Conservation (phyloP, 2,888 invertebrate genomes). For the Xestia ashworthii region DNA sequence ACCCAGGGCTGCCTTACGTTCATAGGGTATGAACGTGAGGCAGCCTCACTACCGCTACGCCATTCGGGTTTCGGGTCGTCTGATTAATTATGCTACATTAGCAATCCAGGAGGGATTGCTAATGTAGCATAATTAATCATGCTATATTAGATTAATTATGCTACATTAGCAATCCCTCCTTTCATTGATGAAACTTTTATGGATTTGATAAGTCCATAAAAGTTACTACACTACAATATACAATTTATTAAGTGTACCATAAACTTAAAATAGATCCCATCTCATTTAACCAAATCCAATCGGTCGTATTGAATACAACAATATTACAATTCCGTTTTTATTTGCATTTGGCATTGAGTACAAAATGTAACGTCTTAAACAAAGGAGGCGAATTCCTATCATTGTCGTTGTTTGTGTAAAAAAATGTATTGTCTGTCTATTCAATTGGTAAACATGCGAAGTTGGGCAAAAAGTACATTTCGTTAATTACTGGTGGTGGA, state of each 20-base stretch:
- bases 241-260: constrained; percentile 4
- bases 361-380: constrained; percentile 42
- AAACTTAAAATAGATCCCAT: constrained; percentile 41
- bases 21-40: too few relatives aligned
- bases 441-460: constrained; percentile 50
- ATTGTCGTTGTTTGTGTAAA: constrained; percentile 37
- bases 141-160: too few relatives aligned
- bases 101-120: too few relatives aligned
- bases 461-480: constrained; percentile 35
- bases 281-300: constrained; percentile 27
- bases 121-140: too few relatives aligned
- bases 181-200: not conserved
- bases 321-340: constrained; percentile 48
- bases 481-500: constrained; percentile 34
- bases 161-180: not conserved
- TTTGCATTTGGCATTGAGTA: constrained; percentile 64
- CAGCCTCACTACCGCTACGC: too few relatives aligned
- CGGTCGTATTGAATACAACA: constrained; percentile 37
- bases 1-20: too few relatives aligned
- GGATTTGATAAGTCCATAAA: not conserved
- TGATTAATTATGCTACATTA: not conserved
- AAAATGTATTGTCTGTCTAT: constrained; percentile 55
- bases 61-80: not conserved
- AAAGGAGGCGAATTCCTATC: constrained; percentile 56
- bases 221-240: not conserved